Base-by-base conservation (phyloP, 2,113 vertebrate genomes). In the Pelmatolapia mariae region DNA sequence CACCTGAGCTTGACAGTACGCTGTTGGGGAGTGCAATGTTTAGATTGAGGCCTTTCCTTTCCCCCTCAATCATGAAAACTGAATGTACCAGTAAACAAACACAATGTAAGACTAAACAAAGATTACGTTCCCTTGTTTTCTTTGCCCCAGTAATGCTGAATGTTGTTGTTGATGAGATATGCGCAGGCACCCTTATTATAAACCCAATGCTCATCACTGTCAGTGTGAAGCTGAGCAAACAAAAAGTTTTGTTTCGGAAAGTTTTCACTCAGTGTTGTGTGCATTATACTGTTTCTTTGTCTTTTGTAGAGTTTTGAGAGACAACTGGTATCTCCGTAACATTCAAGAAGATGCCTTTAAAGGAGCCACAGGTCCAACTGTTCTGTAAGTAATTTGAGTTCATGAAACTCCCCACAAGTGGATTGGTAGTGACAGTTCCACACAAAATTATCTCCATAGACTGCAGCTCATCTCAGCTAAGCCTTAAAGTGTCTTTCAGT, bases 341-440 rank as follows among this genome's bases (percentile, higher is more conserved):
- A 98, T 99, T 52, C 96, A 98, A 80, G 94, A 97, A 0, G 95
- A 97, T 8, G 98, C 98, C 78, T 97, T 99, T 90, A 95, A 90
- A 91, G 98, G 98, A 53, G 97, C 98, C 78, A 94, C 82, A 1
- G 98, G 98, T 89, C 98, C 98, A 4, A 97, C 89, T 26, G 85
- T 96, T 66, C 94, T 99, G 98, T 99, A 94, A 98, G 98, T 97
- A 26, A 80, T 50, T 31, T 13, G 16, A 78, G 26, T 50, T 50
- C 16, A 31, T 78, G 26, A 78, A 50, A 31, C 45, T 78, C 47
- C 24, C 10, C 4, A 50, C 16, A 76, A 47, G 45, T 31, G 6
- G 43, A n/a, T 78, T 31, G 43, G 43, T 50, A 78, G 26, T n/a
- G 43, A 19, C 43, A 50, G 43, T 5, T 47, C 9, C 43, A 50